phyloP scores from a whole-genome alignment of 2,797 vertebrate species.

The Myotis myotis region DNA sequence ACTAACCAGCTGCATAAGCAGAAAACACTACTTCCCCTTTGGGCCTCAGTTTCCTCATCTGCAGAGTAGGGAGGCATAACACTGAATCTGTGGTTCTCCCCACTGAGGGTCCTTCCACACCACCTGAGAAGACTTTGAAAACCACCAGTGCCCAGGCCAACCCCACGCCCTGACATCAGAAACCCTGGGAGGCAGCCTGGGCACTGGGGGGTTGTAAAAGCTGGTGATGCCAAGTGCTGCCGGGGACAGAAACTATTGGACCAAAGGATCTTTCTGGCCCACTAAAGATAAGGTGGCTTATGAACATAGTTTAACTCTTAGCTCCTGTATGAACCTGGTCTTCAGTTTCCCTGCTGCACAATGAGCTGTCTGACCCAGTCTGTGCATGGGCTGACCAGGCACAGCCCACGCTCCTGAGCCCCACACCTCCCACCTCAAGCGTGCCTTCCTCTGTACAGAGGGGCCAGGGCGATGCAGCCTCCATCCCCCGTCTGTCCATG shows the following conservation, averaged over 20 bases:
- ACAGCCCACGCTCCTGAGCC: rapidly evolving
- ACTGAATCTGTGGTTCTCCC: not conserved
- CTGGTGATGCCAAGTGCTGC: not conserved
- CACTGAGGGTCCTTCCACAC: not conserved
- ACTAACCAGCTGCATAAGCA: not conserved
- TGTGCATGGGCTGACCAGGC: not conserved
- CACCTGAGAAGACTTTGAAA: not conserved
- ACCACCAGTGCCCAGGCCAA: not conserved
- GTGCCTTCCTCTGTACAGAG: not conserved
- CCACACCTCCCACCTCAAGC: not conserved
- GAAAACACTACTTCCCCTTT: not conserved
- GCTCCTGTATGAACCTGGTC: not conserved
- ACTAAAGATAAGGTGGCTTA: not conserved
- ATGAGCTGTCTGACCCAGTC: not conserved
- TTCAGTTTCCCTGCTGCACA: not conserved
- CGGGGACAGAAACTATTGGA: not conserved
- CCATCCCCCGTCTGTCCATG: too few species aligned
- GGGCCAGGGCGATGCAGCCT: rapidly evolving
- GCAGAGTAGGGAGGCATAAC: not conserved
- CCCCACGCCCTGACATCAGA: not conserved
- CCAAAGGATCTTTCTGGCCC: not conserved
- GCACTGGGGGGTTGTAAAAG: not conserved
- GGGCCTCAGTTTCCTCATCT: not conserved
- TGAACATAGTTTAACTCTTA: not conserved
- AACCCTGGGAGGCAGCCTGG: not conserved